Conservation (phyloP, 35 echinoderm and acorn worm genomes). For the Apostichopus japonicus region DNA sequence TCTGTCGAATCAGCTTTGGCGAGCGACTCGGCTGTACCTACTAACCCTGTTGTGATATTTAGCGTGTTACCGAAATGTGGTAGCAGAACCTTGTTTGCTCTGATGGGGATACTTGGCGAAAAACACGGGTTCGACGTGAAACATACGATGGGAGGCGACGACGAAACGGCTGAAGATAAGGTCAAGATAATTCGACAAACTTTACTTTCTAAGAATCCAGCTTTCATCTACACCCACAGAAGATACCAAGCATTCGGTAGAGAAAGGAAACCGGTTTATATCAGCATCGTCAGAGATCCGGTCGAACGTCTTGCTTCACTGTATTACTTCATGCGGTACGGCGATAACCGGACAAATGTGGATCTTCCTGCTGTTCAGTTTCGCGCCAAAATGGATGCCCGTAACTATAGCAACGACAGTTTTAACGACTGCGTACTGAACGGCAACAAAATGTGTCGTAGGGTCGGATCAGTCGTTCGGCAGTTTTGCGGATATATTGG, state of each 20-base stretch:
- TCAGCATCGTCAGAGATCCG: constrained; percentile 47
- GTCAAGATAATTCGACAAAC: constrained; percentile 6
- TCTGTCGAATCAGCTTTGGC: too few species aligned
- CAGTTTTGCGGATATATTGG: constrained; percentile 19
- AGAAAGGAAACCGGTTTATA: constrained; percentile 6
- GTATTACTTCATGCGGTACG: constrained; percentile 54
- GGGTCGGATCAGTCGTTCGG: background rate
- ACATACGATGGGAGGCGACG: constrained; percentile 2
- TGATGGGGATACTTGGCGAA: background rate
- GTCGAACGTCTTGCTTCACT: constrained; percentile 26
- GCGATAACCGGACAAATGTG: background rate
- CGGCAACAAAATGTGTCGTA: background rate
- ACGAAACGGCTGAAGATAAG: constrained; percentile 25
- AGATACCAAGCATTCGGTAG: background rate
- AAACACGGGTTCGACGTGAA: background rate
- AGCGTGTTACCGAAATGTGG: constrained; percentile 45
- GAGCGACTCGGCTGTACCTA: background rate
- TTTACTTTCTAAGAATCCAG: background rate
- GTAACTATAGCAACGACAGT: background rate
- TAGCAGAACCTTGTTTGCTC: background rate
- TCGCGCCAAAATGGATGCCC: background rate
- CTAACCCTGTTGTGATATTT: constrained; percentile 8
- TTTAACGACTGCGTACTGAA: constrained; percentile 47
- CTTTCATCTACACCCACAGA: constrained; percentile 27
- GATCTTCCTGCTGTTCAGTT: background rate